A percentile compares a stretch with the other conserved stretches of the same genome.
Evolutionary conservation across 2,797 vertebrate species (phyloP).

Genomic region (Cirrhinus molitorella): DNA sequence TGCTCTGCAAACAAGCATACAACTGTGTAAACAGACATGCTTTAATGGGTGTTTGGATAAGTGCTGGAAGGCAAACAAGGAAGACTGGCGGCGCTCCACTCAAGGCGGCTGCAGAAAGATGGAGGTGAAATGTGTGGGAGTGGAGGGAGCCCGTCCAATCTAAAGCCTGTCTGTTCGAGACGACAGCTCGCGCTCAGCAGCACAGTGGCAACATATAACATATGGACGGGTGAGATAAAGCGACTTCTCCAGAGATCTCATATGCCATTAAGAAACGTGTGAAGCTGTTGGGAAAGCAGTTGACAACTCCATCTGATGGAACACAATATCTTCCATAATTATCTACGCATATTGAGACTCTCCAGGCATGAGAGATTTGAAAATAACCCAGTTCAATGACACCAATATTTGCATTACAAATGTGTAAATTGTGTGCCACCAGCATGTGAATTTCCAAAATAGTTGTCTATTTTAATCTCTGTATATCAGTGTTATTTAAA

Average conservation of each 20-base stretch:
- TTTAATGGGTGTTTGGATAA: conserved; percentile 48
- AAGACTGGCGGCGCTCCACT: conserved; percentile 25
- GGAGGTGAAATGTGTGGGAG: conserved; percentile 35
- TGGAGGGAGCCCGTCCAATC: conserved; percentile 30
- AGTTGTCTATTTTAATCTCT: no score
- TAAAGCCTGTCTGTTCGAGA: conserved; percentile 31
- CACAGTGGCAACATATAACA: conserved; percentile 40
- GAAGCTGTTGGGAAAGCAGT: conserved; percentile 42
- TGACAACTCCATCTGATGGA: conserved; percentile 33
- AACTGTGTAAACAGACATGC: conserved; percentile 48
- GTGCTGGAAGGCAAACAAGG: conserved; percentile 6
- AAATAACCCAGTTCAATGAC: background rate
- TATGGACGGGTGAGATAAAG: conserved; percentile 50
- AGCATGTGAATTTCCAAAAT: background rate
- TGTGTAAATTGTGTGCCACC: background rate
- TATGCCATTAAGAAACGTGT: conserved; percentile 43
- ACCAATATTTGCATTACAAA: conserved; percentile 11
- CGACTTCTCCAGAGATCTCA: conserved; percentile 43
- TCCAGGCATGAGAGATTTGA: background rate
- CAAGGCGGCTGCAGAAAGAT: conserved; percentile 3
- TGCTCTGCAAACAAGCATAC: conserved; percentile 53
- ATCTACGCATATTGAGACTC: background rate
- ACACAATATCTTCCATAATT: conserved; percentile 17
- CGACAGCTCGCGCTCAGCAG: conserved; percentile 17
- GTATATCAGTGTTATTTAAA: background rate